Conservation (phyloP, 2,797 vertebrate species). For the Alouatta caraya region DNA sequence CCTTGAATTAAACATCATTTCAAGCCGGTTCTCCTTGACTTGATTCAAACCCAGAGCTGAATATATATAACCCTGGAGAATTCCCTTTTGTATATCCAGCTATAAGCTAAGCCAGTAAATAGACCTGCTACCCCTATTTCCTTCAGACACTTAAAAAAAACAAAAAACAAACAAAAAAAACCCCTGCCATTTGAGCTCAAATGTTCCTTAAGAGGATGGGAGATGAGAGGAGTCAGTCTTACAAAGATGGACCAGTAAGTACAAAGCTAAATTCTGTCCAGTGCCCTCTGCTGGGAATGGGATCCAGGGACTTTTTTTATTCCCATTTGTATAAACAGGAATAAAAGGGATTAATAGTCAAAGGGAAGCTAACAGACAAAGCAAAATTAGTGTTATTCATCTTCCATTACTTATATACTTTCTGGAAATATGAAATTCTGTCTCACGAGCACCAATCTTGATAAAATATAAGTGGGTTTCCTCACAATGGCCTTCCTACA, state of each 20-base stretch:
- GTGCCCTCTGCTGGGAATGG: conserved; percentile 21
- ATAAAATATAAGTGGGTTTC: not conserved
- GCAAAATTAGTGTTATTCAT: not conserved
- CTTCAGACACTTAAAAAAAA: not conserved
- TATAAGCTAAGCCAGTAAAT: not conserved
- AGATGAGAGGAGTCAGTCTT: not conserved
- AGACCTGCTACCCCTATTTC: not conserved
- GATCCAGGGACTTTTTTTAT: not conserved
- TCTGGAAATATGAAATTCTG: not conserved
- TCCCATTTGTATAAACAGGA: not conserved
- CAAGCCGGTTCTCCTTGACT: not conserved
- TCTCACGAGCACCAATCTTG: not conserved
- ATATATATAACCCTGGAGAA: not conserved
- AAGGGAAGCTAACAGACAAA: not conserved
- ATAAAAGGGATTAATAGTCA: not conserved
- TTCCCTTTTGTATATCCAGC: not conserved
- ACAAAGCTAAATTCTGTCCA: not conserved
- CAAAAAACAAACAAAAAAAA: no score
- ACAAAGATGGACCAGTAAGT: not conserved
- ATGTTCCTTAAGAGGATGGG: not conserved
- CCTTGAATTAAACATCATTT: conserved; percentile 20
- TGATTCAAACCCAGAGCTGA: not conserved
- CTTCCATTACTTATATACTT: not conserved
- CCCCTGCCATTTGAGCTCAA: not conserved
- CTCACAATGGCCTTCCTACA: not conserved